phyloP scores from a whole-genome alignment of 2,113 vertebrate species.

The Antidorcas marsupialis region DNA sequence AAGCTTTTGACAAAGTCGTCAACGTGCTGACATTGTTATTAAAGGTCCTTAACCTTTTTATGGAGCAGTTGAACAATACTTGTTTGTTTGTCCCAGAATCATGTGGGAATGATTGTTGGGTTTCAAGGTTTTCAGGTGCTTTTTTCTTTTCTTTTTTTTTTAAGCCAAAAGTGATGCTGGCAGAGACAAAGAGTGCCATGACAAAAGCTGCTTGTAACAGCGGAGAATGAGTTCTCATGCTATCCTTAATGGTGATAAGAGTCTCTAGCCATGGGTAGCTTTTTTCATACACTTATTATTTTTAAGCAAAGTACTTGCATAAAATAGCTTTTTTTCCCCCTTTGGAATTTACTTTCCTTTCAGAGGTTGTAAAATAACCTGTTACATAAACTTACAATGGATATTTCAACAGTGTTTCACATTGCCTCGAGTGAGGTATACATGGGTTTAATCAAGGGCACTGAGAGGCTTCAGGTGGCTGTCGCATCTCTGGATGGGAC shows the following conservation, averaged over 20 bases:
- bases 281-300: constrained; percentile 22
- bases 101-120: not conserved
- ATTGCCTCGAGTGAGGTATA: not conserved
- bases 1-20: constrained; percentile 18
- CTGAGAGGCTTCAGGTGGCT: not conserved
- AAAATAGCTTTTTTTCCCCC: not conserved
- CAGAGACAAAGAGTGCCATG: constrained; percentile 6
- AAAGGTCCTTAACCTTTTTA: constrained; percentile 52
- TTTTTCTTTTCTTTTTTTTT: not conserved
- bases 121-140: constrained; percentile 61
- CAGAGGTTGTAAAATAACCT: not conserved
- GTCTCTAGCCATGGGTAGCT: not conserved
- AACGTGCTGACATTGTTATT: constrained; percentile 38
- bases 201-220: constrained; percentile 24
- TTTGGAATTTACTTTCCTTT: constrained; percentile 7
- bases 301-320: constrained; percentile 46
- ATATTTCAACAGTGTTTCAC: not conserved
- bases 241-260: not conserved
- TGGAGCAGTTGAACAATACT: constrained; percentile 37
- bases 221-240: not conserved
- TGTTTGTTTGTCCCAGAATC: constrained; percentile 29
- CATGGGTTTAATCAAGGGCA: not conserved
- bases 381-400: not conserved
- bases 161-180: constrained; percentile 16
- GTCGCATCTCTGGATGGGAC: not conserved